Base-by-base conservation (phyloP, 1,140 invertebrate species). In the Liolophura sinensis region DNA sequence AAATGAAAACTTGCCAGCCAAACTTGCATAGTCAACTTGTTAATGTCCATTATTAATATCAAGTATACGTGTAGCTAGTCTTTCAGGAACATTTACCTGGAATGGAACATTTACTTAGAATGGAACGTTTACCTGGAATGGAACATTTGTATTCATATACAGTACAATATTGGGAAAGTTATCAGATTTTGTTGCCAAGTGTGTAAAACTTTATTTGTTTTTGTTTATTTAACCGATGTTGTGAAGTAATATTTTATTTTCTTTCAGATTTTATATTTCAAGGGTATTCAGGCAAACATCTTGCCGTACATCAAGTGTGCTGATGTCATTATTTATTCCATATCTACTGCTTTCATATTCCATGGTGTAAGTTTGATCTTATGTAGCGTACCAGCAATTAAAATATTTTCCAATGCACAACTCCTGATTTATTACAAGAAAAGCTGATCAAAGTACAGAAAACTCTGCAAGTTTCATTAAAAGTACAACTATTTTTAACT, bases 281-380 rank as follows among this genome's bases (percentile, higher is more conserved):
- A 80, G 64, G 80, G 80, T 27, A 79, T 81, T n/a, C 63, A 73
- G 6, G 67, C 66, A 18, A 76, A 73, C 25, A 40, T 69, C 9
- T 50, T 84, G 40, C 82, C 82, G 18, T 76, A 80, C 64, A 74
- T 83, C 22, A 70, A 68, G 55, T 74, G 71, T 69, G 82, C 79
- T 58, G 81, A 83, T 61, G 69, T 78, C 6, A 72, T 93, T 55
- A 83, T 93, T n/a, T 93, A 94, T 79, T 89, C 90, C 61, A 84
- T 92, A 71, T 92, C 91, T 68, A 93, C 92, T 12, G 91, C 92
- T 25, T 81, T 92, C 72, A 85, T 94, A 18, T 93, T 95, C 77
- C 92, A 93, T 85, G 89, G 89, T 50, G 82, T 84, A 76, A 78
- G 81, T 81, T 52, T 50, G 20, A 20, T 7, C 18, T 20, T 47